These are phyloP conservation scores for Perca schrenkii DNA, from an alignment of 2,113 vertebrate genomes.

Conservation along the genomic window DNA sequence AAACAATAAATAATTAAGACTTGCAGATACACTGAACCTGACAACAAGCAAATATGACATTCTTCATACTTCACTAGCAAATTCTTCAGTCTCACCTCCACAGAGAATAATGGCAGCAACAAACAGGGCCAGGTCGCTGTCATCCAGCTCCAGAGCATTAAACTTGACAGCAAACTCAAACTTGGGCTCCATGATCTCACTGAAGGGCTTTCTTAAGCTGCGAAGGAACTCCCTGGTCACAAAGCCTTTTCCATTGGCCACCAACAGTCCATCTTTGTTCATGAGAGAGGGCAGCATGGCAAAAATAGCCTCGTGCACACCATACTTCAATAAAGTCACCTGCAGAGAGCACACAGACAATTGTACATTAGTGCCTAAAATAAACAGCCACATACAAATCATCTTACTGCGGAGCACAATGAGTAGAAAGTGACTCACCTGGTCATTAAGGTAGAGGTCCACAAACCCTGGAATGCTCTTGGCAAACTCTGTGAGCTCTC, in stretches of 20 bases:
- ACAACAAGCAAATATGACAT: neutral
- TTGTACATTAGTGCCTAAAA: neutral
- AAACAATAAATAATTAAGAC: neutral
- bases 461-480: slow-evolving; percentile 97
- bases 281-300: slow-evolving; percentile 98
- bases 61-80: slow-evolving; percentile 1
- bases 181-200: slow-evolving; percentile 98
- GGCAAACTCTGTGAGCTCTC: slow-evolving; percentile 97
- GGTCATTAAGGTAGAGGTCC: slow-evolving; percentile 95
- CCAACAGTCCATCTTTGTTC: slow-evolving; percentile 98
- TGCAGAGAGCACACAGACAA: slow-evolving; percentile 44
- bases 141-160: slow-evolving; percentile 96
- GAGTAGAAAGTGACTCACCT: slow-evolving; percentile 74
- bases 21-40: neutral
- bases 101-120: slow-evolving; percentile 98
- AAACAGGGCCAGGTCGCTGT: slow-evolving; percentile 98
- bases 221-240: slow-evolving; percentile 98
- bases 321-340: slow-evolving; percentile 97
- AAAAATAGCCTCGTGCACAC: slow-evolving; percentile 98
- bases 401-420: neutral
- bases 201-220: slow-evolving; percentile 96
- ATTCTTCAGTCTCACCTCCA: slow-evolving; percentile 88
- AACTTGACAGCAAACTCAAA: slow-evolving; percentile 99
- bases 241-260: slow-evolving; percentile 96
- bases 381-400: neutral